phyloP scores from a whole-genome alignment of 2,113 vertebrate species.

The Nesospiza acunhae region DNA sequence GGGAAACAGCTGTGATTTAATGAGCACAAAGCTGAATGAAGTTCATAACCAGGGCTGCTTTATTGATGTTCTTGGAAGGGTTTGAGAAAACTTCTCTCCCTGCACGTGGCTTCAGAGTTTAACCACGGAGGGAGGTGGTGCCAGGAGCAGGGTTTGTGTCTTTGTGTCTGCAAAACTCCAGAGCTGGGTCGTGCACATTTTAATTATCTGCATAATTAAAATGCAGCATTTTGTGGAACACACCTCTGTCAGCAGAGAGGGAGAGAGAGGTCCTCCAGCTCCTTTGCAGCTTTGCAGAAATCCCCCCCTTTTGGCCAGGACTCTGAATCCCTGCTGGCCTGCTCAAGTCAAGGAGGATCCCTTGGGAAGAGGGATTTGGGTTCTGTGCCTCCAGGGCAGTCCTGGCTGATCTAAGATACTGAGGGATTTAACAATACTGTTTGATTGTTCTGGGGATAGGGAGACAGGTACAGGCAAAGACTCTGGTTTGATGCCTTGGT shows the following conservation, averaged over 20 bases:
- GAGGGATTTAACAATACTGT: background rate
- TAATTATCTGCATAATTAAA: background rate
- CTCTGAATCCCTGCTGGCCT: background rate
- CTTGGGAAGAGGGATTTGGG: background rate
- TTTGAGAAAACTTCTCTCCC: background rate
- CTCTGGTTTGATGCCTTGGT: background rate
- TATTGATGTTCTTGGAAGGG: background rate
- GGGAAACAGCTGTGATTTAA: conserved; percentile 33
- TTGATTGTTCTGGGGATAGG: background rate
- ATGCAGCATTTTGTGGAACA: fast-evolving
- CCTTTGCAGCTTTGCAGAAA: background rate
- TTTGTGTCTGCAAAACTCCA: background rate
- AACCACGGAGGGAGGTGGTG: background rate
- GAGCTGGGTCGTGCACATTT: background rate
- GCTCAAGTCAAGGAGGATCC: background rate
- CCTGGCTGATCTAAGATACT: background rate
- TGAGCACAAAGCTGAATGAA: background rate
- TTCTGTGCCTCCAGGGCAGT: background rate
- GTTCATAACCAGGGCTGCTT: background rate
- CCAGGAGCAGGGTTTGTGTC: background rate
- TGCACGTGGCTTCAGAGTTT: background rate
- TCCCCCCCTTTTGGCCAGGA: background rate
- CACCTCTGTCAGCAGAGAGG: background rate
- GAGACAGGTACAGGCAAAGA: conserved; percentile 44
- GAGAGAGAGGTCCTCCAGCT: background rate